A percentile compares a stretch with the other conserved stretches of the same genome.
phyloP scores from a whole-genome alignment of 2,113 vertebrate genomes.

The Pituophis catenifer region DNA sequence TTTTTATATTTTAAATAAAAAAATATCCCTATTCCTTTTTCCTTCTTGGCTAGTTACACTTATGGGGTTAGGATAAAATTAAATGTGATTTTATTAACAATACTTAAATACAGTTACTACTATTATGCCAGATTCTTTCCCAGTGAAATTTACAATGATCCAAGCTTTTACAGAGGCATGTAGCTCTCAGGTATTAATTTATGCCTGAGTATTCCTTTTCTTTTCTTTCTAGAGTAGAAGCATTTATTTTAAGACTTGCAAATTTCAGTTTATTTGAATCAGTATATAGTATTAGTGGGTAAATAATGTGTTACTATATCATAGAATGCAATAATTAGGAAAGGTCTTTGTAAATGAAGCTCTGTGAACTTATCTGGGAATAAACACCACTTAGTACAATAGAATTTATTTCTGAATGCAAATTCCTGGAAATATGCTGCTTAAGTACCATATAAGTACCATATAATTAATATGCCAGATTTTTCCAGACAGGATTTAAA shows the following conservation, averaged over 20 bases:
- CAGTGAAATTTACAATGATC: neutral
- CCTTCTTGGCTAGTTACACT: neutral
- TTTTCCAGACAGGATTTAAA: no score
- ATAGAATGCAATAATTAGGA: no score
- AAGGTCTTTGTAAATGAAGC: no score
- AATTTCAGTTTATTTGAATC: neutral
- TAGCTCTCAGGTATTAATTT: neutral
- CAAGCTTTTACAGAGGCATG: neutral
- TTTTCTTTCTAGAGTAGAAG: neutral
- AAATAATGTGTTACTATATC: neutral
- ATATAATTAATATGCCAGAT: no score
- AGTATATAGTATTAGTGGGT: neutral
- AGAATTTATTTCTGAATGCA: no score
- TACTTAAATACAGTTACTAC: neutral
- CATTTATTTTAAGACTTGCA: neutral
- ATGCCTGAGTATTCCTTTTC: neutral
- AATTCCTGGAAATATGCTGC: no score
- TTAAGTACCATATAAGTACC: no score
- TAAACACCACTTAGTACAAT: no score
- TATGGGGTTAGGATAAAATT: no score
- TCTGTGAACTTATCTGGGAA: no score
- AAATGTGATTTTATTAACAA: neutral
- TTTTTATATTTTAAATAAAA: neutral
- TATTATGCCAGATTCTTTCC: neutral
- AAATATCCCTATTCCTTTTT: neutral